These are phyloP conservation scores for Myotis davidii DNA, from an alignment of 2,113 vertebrate genomes.

Conservation along the genomic window DNA sequence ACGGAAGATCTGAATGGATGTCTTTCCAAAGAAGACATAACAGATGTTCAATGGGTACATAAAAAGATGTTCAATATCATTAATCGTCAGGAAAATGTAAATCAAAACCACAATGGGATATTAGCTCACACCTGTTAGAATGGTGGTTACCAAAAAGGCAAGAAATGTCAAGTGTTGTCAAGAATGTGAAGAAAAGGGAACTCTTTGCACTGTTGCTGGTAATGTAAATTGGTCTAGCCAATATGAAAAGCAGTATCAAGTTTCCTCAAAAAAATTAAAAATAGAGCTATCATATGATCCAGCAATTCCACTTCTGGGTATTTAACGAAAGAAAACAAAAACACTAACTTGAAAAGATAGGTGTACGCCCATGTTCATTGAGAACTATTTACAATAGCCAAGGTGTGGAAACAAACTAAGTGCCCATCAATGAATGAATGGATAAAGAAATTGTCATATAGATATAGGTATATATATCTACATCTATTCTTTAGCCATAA, in stretches of 20 bases:
- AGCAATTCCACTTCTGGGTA: neutral
- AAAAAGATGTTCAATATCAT: neutral
- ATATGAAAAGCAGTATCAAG: neutral
- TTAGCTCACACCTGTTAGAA: neutral
- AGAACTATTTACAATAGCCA: neutral
- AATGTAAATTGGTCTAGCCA: neutral
- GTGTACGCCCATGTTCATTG: neutral
- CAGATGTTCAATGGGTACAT: neutral
- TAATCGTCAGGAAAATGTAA: neutral
- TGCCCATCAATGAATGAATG: neutral
- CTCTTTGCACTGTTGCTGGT: neutral
- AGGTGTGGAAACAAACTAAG: neutral
- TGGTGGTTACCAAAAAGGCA: neutral
- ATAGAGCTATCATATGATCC: neutral
- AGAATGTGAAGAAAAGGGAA: neutral
- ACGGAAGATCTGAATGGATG: neutral
- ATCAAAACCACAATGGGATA: neutral
- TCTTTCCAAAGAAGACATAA: neutral
- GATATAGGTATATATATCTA: neutral
- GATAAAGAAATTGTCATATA: neutral
- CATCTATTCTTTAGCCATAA: neutral
- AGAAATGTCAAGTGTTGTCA: neutral
- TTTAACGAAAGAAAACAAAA: neutral
- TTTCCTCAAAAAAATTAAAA: neutral
- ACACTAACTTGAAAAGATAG: neutral